Base-by-base conservation (phyloP, 1,140 invertebrate species). In the Pogonomyrmex barbatus region DNA sequence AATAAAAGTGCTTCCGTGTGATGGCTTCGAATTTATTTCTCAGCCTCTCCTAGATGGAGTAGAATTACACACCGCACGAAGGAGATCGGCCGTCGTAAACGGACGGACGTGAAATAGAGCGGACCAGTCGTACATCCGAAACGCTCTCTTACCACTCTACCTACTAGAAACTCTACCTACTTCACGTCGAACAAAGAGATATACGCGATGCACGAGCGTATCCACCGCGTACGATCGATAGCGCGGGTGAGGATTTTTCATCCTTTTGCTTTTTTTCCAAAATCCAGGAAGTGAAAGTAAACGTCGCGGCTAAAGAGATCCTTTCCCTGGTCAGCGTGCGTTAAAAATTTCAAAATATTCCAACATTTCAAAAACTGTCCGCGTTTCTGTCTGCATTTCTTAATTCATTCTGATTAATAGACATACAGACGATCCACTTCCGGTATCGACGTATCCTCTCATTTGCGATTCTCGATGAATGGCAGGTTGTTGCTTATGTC, bases 51-150 rank as follows among this genome's bases (percentile, higher is more conserved):
- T 33, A 50, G 36, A n/a, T 8, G 24, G 52, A 39, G 54, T 47
- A 9, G 39, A 83, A 60, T 73, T 71, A 71, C 52, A 67, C 24
- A 9, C 24, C 8, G 63, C n/a, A 12, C 30, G 12, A 42, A 24
- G 47, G 52, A 82, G 78, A 71, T 70, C 50, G n/a, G 62, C n/a
- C 63, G 54, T 47, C 30, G 52, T 73, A 60, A 82, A 83, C 30
- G 54, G 45, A 73, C 62, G 24, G 24, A 82, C 54, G 42, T 73
- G 79, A 83, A 83, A 73, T 75, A 83, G 68, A 83, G 79, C 79
- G 30, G n/a, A 50, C 12, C 68, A 75, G 52, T 50, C 68, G 68
- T 60, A 83, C 68, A 73, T 83, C 68, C 79, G 68, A 83, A 75
- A 83, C 68, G 79, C 68, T 83, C 68, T 83, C 68, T 83, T 83